Evolutionary conservation across 2,888 invertebrate genomes (phyloP).

Genomic region (Pseudeuparius sepicola): DNA sequence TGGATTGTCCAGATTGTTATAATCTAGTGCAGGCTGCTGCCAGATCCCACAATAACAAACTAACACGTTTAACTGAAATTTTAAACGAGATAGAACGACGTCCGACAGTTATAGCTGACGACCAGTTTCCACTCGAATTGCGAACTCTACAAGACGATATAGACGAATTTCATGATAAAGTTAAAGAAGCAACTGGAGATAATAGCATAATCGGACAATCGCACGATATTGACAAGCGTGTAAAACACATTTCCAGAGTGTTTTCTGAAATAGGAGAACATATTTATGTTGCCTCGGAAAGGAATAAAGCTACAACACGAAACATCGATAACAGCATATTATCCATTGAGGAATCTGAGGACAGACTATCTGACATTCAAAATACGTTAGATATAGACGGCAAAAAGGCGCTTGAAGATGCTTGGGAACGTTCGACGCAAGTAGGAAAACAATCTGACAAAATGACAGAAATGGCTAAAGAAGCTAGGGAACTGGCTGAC

Average conservation of each 20-base stretch:
- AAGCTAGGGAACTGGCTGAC: constrained; percentile 76
- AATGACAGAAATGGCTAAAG: constrained; percentile 85
- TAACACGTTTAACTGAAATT: constrained; percentile 63
- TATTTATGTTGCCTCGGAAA: constrained; percentile 35
- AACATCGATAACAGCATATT: constrained; percentile 19
- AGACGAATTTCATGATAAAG: constrained; percentile 61
- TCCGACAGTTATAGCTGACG: constrained; percentile 85
- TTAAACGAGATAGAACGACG: constrained; percentile 83
- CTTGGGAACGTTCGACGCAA: constrained; percentile 67
- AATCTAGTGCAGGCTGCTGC: constrained; percentile 86
- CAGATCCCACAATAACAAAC: constrained; percentile 60
- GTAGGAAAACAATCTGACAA: constrained; percentile 86
- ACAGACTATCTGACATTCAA: constrained; percentile 18
- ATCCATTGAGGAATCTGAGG: background rate
- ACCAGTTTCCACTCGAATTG: constrained; percentile 79
- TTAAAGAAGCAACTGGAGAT: constrained; percentile 62
- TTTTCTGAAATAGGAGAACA: constrained; percentile 39
- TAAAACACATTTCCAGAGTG: constrained; percentile 54
- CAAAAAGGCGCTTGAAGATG: constrained; percentile 65
- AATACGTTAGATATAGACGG: constrained; percentile 77
- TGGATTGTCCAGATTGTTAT: constrained; percentile 92
- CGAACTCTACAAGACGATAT: constrained; percentile 69
- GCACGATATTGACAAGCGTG: constrained; percentile 57
- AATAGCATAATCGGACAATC: constrained; percentile 55
- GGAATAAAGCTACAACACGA: constrained; percentile 15